Percentiles rank a stretch among this genome's conserved stretches.
Conservation (phyloP, 2,797 vertebrate genomes). For the Tangara arthus region DNA sequence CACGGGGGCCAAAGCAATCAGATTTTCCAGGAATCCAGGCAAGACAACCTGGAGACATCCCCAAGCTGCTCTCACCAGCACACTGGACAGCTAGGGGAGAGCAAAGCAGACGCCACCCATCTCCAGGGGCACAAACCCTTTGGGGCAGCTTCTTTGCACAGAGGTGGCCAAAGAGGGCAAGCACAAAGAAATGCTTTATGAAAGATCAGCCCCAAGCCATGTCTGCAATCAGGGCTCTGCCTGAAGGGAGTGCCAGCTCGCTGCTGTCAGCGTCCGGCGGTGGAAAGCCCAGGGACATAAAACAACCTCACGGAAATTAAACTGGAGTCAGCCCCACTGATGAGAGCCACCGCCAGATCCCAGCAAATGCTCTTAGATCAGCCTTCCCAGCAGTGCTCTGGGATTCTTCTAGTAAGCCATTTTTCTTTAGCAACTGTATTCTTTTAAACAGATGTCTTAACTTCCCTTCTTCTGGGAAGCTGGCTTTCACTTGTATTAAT, state of each 20-base stretch:
- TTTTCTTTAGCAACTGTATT: slow-evolving; percentile 26
- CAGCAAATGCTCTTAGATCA: background rate
- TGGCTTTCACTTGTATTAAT: slow-evolving; percentile 24
- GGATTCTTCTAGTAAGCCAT: slow-evolving; percentile 31
- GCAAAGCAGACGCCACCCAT: accelerated
- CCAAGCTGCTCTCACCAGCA: background rate
- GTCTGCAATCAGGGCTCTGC: background rate
- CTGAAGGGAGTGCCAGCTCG: background rate
- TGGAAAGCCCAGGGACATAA: background rate
- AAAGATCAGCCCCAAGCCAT: accelerated
- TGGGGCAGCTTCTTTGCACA: background rate
- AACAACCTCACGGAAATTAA: background rate
- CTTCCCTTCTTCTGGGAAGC: slow-evolving; percentile 43
- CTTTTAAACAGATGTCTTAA: slow-evolving; percentile 48
- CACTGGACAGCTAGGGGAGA: accelerated
- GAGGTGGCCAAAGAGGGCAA: background rate
- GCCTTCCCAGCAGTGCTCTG: slow-evolving; percentile 44
- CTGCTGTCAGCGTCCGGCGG: background rate
- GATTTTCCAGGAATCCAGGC: background rate
- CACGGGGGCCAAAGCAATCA: background rate
- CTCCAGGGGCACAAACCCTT: background rate
- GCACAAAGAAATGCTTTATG: background rate
- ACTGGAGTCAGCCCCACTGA: background rate
- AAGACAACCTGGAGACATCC: background rate
- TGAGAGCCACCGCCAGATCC: background rate